A percentile compares a stretch with the other conserved stretches of the same genome.
Conservation (phyloP, 2,797 vertebrate species). For the Octomys mimax region DNA sequence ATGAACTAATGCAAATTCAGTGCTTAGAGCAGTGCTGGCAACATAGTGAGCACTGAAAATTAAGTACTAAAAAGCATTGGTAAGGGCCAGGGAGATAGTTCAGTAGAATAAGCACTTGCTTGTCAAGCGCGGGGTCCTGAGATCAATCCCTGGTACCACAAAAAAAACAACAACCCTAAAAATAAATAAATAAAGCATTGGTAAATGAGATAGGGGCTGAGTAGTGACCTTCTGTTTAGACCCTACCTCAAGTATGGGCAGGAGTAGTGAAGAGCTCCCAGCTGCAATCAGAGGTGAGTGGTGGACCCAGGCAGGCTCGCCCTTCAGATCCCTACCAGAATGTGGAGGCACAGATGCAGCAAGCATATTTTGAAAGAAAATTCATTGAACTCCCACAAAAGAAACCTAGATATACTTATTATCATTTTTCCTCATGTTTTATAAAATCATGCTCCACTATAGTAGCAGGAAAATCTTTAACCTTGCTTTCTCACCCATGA, state of each 20-base stretch:
- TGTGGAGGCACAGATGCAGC: not conserved
- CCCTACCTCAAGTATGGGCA: not conserved
- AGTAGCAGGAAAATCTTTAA: slow-evolving; percentile 13
- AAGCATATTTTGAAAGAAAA: not conserved
- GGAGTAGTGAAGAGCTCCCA: not conserved
- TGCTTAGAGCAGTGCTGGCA: not conserved
- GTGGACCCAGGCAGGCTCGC: not conserved
- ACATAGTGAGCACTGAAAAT: not conserved
- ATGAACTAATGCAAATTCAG: not conserved
- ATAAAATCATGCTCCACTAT: not conserved
- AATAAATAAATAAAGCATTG: not conserved
- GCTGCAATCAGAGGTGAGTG: not conserved
- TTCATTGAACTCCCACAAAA: not conserved
- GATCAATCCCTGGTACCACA: too few relatives aligned
- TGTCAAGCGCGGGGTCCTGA: too few relatives aligned
- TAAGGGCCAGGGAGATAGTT: too few relatives aligned
- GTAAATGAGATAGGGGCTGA: not conserved
- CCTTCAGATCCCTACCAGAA: not conserved
- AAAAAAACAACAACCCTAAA: too few relatives aligned
- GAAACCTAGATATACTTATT: not conserved
- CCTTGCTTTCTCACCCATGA: not conserved
- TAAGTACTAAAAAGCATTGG: not conserved
- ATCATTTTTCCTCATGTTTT: not conserved
- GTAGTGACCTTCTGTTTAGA: not conserved
- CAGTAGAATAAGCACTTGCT: too few relatives aligned